phyloP scores from a whole-genome alignment of 1,140 invertebrate genomes.

The Cyphomyrmex costatus region DNA sequence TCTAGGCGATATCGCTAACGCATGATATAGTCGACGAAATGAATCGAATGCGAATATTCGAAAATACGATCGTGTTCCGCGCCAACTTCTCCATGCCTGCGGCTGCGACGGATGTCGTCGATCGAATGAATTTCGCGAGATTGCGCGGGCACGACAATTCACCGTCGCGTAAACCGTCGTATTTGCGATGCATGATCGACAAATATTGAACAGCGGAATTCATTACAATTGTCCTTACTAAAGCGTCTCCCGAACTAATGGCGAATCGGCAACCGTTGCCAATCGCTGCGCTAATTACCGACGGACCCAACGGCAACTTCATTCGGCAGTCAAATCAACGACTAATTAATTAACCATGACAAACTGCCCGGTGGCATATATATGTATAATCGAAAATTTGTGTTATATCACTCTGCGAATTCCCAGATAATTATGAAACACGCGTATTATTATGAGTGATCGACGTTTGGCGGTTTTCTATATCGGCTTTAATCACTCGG shows the following conservation, averaged over 20 bases:
- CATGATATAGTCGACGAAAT: not conserved
- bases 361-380: not conserved
- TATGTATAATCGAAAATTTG: not conserved
- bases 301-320: not conserved
- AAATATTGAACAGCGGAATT: not conserved
- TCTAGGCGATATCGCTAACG: too few species aligned
- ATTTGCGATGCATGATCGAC: not conserved
- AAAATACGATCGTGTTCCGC: not conserved
- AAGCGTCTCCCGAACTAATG: not conserved
- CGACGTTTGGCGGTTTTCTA: not conserved
- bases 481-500: not conserved
- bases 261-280: not conserved
- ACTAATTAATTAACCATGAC: not conserved
- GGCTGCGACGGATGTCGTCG: not conserved
- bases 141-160: not conserved
- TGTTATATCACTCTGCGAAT: not conserved
- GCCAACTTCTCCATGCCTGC: not conserved
- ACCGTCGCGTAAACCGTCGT: not conserved
- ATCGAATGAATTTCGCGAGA: not conserved
- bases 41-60: not conserved
- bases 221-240: not conserved
- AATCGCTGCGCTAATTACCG: not conserved
- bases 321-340: not conserved
- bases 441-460: not conserved
- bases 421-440: not conserved